Conservation (phyloP, 1,140 invertebrate genomes). For the Heliconius congener region DNA sequence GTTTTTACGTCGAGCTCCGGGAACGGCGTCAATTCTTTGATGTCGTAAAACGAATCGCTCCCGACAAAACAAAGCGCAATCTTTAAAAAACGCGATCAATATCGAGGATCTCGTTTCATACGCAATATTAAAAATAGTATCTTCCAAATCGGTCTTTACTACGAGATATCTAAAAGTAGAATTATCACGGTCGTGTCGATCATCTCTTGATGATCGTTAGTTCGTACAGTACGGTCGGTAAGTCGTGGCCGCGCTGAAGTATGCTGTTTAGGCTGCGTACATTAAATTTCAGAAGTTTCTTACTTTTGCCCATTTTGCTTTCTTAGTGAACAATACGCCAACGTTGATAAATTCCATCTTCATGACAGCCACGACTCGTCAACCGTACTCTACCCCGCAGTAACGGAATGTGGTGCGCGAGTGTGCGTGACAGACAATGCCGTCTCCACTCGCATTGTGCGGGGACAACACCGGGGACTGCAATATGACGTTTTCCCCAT, state of each 20-base stretch:
- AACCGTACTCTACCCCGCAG: conserved; percentile 14
- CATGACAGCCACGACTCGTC: not conserved
- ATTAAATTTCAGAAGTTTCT: no score
- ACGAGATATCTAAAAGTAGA: conserved; percentile 19
- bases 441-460: conserved; percentile 60
- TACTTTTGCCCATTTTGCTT: no score
- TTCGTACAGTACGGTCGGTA: conserved; percentile 21
- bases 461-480: conserved; percentile 53
- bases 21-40: conserved; percentile 27
- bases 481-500: conserved; percentile 73
- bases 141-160: conserved; percentile 30
- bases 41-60: conserved; percentile 15
- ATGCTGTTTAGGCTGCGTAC: no score
- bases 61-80: conserved; percentile 35
- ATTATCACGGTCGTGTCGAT: conserved; percentile 24
- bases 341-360: no score
- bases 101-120: conserved; percentile 41
- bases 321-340: no score
- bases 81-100: conserved; percentile 41
- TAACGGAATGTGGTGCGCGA: conserved; percentile 61
- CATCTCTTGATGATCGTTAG: conserved; percentile 38
- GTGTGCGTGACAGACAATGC: conserved; percentile 61
- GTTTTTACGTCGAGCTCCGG: conserved; percentile 46
- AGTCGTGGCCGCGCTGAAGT: no score
- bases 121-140: conserved; percentile 33